Evolutionary conservation across 1,140 invertebrate species (phyloP), one percentile per base, ranked within the genome.

Genomic region (Maconellicoccus hirsutus): DNA sequence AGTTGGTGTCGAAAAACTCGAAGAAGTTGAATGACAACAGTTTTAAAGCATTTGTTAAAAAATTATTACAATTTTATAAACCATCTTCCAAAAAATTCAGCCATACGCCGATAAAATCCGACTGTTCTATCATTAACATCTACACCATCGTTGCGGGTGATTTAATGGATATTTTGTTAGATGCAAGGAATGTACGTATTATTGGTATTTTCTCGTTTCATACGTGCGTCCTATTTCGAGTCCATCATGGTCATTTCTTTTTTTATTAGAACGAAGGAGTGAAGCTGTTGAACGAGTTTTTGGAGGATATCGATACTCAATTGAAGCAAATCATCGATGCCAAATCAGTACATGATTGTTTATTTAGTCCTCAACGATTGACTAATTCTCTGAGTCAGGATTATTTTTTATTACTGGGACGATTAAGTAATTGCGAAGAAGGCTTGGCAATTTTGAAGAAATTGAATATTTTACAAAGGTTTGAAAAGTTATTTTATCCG

Each of bases 321-420:
- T 82, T 97, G 29, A 81, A 85, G 27, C 85, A 88, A 21, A 89
- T 96, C 29, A 84, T 84, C 26, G 85, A 83, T 10, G 83, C 88
- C 16, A 84, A 85, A 75, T 87, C 89, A 72, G 88, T 90, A 0
- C 89, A 93, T 76, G 91, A 96, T 77, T 92, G 91, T 74, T 80
- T 95, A 0, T 90, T 98, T 73, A 94, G 91, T 79, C 93, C 93
- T 0, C 86, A 89, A 72, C 89, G 92, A 77, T 87, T 98, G 82
- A 84, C 86, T 69, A 92, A 87, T 73, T 94, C 92, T 4, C 89
- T 93, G 78, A 92, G 91, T 78, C 93, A 96, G 78, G 89, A 90
- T 79, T 98, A 98, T 81, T 98, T 98, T 78, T 81, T 98, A 1
- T 92, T 96, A 76, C 86, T 98, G 69, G 95, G 94, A 0, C 87